These are phyloP conservation scores for Eptatretus atami DNA, from an alignment of 2,797 vertebrate species.

Conservation along the genomic window DNA sequence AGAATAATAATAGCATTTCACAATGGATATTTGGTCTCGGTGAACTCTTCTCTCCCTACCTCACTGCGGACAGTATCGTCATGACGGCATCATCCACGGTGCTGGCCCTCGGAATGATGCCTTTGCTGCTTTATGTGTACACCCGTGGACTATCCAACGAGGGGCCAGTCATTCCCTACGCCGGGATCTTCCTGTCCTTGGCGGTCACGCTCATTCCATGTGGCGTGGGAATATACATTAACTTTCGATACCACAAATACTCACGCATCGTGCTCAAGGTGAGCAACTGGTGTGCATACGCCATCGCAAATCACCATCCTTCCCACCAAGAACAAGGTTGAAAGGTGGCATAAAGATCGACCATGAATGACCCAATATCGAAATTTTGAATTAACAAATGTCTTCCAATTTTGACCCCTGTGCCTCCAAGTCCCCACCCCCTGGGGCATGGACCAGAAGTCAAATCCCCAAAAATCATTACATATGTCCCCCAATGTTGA, in stretches of 20 bases:
- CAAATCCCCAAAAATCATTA: neutral
- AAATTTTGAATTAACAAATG: too few relatives aligned
- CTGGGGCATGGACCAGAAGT: too few relatives aligned
- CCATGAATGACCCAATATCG: too few relatives aligned
- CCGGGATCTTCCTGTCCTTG: conserved; percentile 18
- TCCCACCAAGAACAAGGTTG: too few relatives aligned
- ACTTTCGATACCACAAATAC: conserved; percentile 26
- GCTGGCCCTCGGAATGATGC: conserved; percentile 30
- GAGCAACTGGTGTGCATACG: conserved; percentile 10
- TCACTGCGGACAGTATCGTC: conserved; percentile 20
- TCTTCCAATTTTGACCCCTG: too few relatives aligned
- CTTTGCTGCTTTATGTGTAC: conserved; percentile 33
- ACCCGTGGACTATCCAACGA: conserved; percentile 17
- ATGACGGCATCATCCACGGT: conserved; percentile 40
- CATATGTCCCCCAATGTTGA: neutral
- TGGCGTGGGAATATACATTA: conserved; percentile 23
- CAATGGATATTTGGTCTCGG: too few relatives aligned
- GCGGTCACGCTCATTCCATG: conserved; percentile 25
- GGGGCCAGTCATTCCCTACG: conserved; percentile 24
- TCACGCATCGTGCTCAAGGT: conserved; percentile 21
- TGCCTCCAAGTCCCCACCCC: too few relatives aligned
- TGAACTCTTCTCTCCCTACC: too few relatives aligned
- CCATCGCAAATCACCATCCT: too few relatives aligned
- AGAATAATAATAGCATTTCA: too few relatives aligned
- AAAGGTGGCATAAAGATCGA: too few relatives aligned